Evolutionary conservation across 2,888 invertebrate species (phyloP).

Genomic region (Plagodis dolabraria): DNA sequence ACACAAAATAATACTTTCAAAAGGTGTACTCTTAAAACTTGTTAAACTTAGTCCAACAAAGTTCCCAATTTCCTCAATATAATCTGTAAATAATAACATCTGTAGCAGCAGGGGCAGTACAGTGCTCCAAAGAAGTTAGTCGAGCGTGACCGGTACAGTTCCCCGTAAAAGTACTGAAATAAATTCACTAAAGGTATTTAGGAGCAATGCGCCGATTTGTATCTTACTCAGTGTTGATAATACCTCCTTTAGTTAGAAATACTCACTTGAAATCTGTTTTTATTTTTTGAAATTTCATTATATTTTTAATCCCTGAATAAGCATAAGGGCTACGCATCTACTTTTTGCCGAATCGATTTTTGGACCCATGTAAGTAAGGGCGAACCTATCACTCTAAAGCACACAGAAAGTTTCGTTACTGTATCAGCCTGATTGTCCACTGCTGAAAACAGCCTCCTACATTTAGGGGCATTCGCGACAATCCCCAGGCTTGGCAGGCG

Average conservation of each 20-base stretch:
- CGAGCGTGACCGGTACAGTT: constrained; percentile 49
- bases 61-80: constrained; percentile 20
- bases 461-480: too few relatives aligned
- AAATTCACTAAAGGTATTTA: constrained; percentile 68
- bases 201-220: constrained; percentile 51
- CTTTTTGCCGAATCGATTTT: too few relatives aligned
- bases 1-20: background rate
- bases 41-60: constrained; percentile 4
- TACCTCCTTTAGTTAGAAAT: constrained; percentile 34
- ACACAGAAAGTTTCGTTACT: too few relatives aligned
- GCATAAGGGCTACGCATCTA: too few relatives aligned
- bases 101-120: constrained; percentile 11
- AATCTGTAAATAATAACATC: constrained; percentile 37
- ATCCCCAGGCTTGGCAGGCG: too few relatives aligned
- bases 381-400: too few relatives aligned
- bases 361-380: too few relatives aligned
- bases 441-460: too few relatives aligned
- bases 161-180: constrained; percentile 76
- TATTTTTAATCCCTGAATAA: background rate
- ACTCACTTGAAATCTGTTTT: background rate
- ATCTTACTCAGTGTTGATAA: constrained; percentile 45
- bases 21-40: background rate
- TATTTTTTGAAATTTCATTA: background rate
- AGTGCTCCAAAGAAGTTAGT: constrained; percentile 9
- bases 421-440: too few relatives aligned